Percentiles rank a stretch among this genome's conserved stretches.
Evolutionary conservation across 2,113 vertebrate genomes (phyloP).

Genomic region (Nothobranchius kuhntae): DNA sequence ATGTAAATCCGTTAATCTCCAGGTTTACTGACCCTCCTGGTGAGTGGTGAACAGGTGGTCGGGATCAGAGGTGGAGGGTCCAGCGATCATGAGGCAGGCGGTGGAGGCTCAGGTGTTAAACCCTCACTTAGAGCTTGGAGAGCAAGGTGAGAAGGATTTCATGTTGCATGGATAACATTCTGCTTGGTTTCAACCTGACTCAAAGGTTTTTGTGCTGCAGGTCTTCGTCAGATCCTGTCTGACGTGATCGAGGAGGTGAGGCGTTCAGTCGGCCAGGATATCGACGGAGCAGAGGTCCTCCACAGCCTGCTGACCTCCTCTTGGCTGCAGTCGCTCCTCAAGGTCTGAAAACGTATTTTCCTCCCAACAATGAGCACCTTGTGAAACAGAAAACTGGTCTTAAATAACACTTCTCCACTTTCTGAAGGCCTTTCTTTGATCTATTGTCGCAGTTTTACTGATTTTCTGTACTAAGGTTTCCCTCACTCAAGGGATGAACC

Average conservation of each 20-base stretch:
- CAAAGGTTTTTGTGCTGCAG: conserved; percentile 60
- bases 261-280: conserved; percentile 81
- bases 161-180: background rate
- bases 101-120: conserved; percentile 69
- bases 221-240: conserved; percentile 84
- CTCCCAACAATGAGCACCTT: too few relatives aligned
- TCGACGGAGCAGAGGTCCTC: conserved; percentile 82
- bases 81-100: conserved; percentile 69
- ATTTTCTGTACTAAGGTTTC: too few relatives aligned
- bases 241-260: conserved; percentile 85
- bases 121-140: conserved; percentile 62
- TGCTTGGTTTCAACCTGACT: background rate
- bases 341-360: conserved; percentile 73
- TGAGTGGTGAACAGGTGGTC: conserved; percentile 4
- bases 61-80: conserved; percentile 27
- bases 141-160: conserved; percentile 59
- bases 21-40: background rate
- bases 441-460: too few relatives aligned
- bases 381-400: too few relatives aligned
- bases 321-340: conserved; percentile 91
- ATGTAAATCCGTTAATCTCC: conserved; percentile 2
- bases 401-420: too few relatives aligned
- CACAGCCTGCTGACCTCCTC: conserved; percentile 85
- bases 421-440: too few relatives aligned
- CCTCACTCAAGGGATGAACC: too few relatives aligned